Evolutionary conservation across 2,113 vertebrate genomes (phyloP).

Genomic region (Diadophis punctatus): DNA sequence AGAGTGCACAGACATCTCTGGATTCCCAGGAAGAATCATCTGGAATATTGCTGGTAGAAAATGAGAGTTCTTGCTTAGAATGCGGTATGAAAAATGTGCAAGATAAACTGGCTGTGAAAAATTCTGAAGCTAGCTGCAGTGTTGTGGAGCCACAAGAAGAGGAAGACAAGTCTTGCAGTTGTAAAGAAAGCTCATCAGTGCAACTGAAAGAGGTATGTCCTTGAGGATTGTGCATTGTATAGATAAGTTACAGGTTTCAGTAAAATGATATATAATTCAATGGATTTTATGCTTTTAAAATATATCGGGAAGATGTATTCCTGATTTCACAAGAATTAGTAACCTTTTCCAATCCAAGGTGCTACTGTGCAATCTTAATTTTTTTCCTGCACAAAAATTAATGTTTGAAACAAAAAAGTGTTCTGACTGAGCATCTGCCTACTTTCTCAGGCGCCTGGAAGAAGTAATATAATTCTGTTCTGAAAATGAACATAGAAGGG

Average conservation of each 20-base stretch:
- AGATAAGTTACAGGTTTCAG: not conserved
- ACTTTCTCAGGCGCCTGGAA: not conserved
- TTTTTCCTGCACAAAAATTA: not conserved
- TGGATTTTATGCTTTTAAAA: not conserved
- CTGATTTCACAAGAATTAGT: not conserved
- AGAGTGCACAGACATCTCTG: constrained; percentile 97
- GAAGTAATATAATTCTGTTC: not conserved
- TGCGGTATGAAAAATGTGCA: constrained; percentile 76
- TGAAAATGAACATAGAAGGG: not conserved
- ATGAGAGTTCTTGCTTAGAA: constrained; percentile 81
- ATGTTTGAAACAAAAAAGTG: not conserved
- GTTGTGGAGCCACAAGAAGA: constrained; percentile 77
- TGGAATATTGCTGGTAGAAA: constrained; percentile 74
- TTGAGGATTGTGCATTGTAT: not conserved
- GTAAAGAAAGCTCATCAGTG: constrained; percentile 75
- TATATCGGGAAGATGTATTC: not conserved
- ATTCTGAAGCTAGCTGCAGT: constrained; percentile 73
- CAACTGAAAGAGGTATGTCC: constrained; percentile 81
- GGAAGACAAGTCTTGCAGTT: constrained; percentile 75
- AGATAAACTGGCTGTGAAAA: constrained; percentile 67
- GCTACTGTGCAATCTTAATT: not conserved
- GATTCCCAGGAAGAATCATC: constrained; percentile 94
- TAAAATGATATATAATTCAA: not conserved
- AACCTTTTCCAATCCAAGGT: not conserved
- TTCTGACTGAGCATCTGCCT: not conserved